Evolutionary conservation across 2,113 vertebrate species (phyloP).

Genomic region (Anarhynchus alexandrinus): DNA sequence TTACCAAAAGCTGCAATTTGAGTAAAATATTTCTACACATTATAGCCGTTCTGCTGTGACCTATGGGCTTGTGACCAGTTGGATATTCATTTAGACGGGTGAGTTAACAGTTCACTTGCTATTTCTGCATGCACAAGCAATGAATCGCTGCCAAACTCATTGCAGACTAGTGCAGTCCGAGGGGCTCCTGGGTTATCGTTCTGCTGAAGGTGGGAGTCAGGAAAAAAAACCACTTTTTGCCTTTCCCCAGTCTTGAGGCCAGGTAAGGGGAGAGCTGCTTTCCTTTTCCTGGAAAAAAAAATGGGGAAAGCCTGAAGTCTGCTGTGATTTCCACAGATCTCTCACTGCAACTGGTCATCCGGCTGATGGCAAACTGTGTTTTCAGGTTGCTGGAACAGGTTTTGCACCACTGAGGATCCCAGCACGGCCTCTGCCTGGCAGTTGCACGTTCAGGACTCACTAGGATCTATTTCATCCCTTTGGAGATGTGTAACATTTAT

Average conservation of each 20-base stretch:
- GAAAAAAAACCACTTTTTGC: neutral
- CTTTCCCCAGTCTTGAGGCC: neutral
- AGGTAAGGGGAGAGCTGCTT: neutral
- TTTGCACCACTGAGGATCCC: neutral
- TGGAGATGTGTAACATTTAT: neutral
- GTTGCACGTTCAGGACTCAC: neutral
- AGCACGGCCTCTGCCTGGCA: neutral
- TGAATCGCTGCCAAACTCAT: neutral
- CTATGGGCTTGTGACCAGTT: neutral
- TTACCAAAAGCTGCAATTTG: neutral
- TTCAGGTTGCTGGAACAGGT: neutral
- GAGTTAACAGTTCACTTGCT: neutral
- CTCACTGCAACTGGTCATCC: neutral
- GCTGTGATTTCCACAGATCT: neutral
- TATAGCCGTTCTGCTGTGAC: neutral
- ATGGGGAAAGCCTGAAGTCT: neutral
- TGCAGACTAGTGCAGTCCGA: neutral
- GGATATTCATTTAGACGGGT: neutral
- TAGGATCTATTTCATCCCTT: neutral
- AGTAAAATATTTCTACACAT: neutral
- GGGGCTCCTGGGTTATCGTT: constrained; percentile 19
- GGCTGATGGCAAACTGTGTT: neutral
- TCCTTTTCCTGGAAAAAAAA: neutral
- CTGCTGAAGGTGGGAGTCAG: constrained; percentile 20
- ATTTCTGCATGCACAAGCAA: constrained; percentile 22